Conservation (phyloP, 1,140 invertebrate species). For the Neuroterus valhalla region DNA sequence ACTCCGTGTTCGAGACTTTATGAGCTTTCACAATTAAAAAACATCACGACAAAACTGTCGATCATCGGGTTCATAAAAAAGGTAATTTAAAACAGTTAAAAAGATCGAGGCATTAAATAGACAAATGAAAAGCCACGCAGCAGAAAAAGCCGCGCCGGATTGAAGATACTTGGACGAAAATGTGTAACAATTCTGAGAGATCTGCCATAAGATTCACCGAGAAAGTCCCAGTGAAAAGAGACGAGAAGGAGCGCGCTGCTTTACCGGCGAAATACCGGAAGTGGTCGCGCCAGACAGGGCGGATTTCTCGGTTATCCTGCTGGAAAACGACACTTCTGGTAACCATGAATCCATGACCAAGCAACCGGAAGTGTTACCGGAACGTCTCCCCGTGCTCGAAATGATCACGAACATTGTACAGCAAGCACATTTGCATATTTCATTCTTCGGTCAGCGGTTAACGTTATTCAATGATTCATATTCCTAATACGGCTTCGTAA, state of each 20-base stretch:
- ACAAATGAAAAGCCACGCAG: neutral
- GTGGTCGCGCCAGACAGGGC: constrained; percentile 46
- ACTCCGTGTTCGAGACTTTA: neutral
- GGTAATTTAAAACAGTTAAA: neutral
- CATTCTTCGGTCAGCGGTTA: constrained; percentile 17
- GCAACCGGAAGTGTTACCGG: constrained; percentile 44
- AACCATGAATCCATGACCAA: constrained; percentile 36
- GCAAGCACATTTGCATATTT: constrained; percentile 16
- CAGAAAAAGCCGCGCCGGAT: neutral
- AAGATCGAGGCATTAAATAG: neutral
- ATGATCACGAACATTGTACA: constrained; percentile 13
- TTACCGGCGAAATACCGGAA: constrained; percentile 36
- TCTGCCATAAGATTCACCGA: constrained; percentile 37
- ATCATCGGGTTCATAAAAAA: constrained; percentile 23
- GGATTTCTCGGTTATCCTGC: constrained; percentile 45
- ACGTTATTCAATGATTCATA: constrained; percentile 4
- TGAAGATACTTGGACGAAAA: neutral
- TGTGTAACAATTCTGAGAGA: constrained; percentile 19
- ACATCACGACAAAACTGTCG: constrained; percentile 17
- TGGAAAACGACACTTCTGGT: constrained; percentile 52
- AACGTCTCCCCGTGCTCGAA: constrained; percentile 44
- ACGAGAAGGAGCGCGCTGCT: constrained; percentile 16
- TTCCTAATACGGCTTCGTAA: neutral
- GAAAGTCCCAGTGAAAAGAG: constrained; percentile 27
- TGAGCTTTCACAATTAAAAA: constrained; percentile 7